A percentile compares a stretch with the other conserved stretches of the same genome.
These are phyloP conservation scores for Emesis furor DNA, from an alignment of 2,888 invertebrate species.

Conservation along the genomic window DNA sequence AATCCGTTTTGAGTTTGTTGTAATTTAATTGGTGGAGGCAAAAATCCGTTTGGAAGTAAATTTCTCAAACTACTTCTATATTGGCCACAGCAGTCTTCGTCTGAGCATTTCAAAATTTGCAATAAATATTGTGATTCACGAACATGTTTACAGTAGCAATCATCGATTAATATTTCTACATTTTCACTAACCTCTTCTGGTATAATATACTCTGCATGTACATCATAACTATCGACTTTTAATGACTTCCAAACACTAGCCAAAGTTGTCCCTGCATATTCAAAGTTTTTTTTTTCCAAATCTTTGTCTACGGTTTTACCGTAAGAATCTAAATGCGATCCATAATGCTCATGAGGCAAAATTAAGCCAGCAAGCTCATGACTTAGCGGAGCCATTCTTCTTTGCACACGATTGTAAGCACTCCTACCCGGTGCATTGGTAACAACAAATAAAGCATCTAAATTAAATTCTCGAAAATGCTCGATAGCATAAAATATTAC, in stretches of 20 bases:
- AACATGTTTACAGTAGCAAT: slow-evolving; percentile 31
- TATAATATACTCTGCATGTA: slow-evolving; percentile 24
- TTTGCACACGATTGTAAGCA: slow-evolving; percentile 52
- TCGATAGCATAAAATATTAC: slow-evolving; percentile 47
- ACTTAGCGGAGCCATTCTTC: slow-evolving; percentile 37
- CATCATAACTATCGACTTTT: slow-evolving; percentile 19
- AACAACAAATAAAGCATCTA: slow-evolving; percentile 58
- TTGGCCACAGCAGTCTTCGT: neutral
- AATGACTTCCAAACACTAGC: slow-evolving; percentile 8
- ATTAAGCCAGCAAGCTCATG: slow-evolving; percentile 43
- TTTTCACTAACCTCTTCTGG: slow-evolving; percentile 22
- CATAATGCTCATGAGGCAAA: slow-evolving; percentile 50
- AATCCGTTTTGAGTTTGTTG: slow-evolving; percentile 3
- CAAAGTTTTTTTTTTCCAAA: slow-evolving; percentile 27
- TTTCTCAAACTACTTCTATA: neutral
- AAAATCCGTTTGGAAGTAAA: no score
- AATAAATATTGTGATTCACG: slow-evolving; percentile 35
- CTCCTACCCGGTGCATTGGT: slow-evolving; percentile 56
- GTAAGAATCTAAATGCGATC: slow-evolving; percentile 42
- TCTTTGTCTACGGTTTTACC: slow-evolving; percentile 34
- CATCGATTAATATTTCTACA: slow-evolving; percentile 12
- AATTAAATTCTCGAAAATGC: slow-evolving; percentile 50
- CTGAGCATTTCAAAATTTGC: neutral
- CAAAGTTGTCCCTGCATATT: slow-evolving; percentile 30
- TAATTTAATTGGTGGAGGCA: slow-evolving; percentile 10